Evolutionary conservation across 2,113 vertebrate genomes (phyloP), one percentile per base, ranked within the genome.

Genomic region (Euleptes europaea): DNA sequence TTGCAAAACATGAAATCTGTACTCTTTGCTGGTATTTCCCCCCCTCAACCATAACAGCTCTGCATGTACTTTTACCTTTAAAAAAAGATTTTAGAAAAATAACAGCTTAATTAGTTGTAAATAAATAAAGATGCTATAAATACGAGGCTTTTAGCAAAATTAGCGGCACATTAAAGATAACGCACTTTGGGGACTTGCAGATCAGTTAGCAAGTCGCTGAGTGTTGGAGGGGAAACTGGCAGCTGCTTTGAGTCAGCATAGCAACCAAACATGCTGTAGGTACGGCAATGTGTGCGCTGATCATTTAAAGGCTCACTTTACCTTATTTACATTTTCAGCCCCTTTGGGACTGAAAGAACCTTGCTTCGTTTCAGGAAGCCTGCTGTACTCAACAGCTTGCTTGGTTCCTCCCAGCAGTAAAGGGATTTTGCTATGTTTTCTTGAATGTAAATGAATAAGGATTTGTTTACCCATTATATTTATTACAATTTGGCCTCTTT

Each of bases 161-260:
- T 92, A 92, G 88, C 92, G 93, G 80, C 93, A 89, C 87, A 92
- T 94, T 94, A 94, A 94, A 93, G 92, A 94, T 93, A 95, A 93
- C 92, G 70, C 73, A 76, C 94, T 90, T 93, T 87, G 57, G 94
- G 93, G 94, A 95, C 91, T 92, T 89, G 86, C 91, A 92, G 91
- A 93, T 92, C 88, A 85, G 93, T 93, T 95, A 92, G 93, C 85
- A 90, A 92, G 90, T 90, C 0, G 12, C 90, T 90, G 90, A 87
- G 77, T 82, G 73, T 93, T 92, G 86, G 84, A 86, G 51, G 63
- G 86, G 72, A 92, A 93, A 90, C 88, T 92, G 88, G 91, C 93
- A 95, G 93, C 92, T 94, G 91, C 89, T 90, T 93, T 89, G 78
- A 91, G 89, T 94, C 93, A 94, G 88, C 80, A 87, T 88, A 93